Evolutionary conservation across 64 coral and sea anemone species (phyloP), one percentile per base, ranked within the genome.

Genomic region (Hydrozoanthus tunicans): DNA sequence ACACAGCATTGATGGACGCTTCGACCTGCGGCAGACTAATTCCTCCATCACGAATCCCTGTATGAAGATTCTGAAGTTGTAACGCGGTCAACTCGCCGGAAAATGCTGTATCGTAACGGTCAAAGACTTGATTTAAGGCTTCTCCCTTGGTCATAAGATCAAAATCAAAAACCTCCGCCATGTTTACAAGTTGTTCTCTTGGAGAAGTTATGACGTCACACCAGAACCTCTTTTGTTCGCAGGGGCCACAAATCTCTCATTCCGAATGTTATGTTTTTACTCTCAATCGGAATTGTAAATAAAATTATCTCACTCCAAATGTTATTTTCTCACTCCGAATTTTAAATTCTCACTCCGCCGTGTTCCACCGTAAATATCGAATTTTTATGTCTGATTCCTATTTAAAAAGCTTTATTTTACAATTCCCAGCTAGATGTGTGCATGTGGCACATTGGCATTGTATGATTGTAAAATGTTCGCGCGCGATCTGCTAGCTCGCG

Each of bases 101-200:
- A 70, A 93, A 94, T 91, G 73, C 62, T 77, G 76, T 90, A 60
- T 99, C 94, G 73, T 90, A 93, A 9, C 91, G 86, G 77, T 96
- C 79, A 58, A 99, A 99, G 57, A 90, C 82, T 58, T 92, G 55
- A 23, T 78, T 79, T 26, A 99, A 51, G 59, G 91, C 92, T 81
- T 96, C 89, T 51, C 93, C 92, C 85, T 96, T 94, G 73, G 77
- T 94, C n/a, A 94, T 90, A 86, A 92, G 92, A 63, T 99, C 97
- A 54, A 92, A 94, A 63, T 99, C 97, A 54, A 92, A 81, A 8
- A 81, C 65, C 64, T 85, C 91, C 89, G 91, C 89, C 97, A 99
- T 95, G 85, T 99, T 99, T 88, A 51, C 70, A 61, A 79, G 76
- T 78, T 91, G 93, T 26, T 56, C 15, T 57, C 89, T 79, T 79